Evolutionary conservation across 2,113 vertebrate genomes (phyloP).

Genomic region (Ptilorrhoa leucosticta): DNA sequence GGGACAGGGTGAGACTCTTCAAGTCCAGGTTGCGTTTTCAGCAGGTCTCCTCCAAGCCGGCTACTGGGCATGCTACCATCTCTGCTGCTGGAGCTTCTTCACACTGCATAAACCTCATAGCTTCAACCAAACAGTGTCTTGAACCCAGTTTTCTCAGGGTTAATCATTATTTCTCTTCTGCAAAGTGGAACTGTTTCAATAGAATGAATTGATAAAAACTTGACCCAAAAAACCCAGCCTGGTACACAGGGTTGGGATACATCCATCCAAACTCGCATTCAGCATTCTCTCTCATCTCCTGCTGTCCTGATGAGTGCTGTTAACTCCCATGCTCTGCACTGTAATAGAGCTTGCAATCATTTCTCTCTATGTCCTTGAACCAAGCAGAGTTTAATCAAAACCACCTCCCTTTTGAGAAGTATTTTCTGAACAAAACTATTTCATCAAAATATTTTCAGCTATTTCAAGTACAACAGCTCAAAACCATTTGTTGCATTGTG

Average conservation of each 20-base stretch:
- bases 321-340: background rate
- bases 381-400: background rate
- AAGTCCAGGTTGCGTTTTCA: background rate
- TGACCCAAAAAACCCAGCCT: background rate
- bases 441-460: slow-evolving; percentile 12
- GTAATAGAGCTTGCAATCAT: background rate
- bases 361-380: background rate
- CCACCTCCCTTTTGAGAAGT: background rate
- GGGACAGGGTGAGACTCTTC: background rate
- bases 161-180: background rate
- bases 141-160: background rate
- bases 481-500: background rate
- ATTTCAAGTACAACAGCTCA: slow-evolving; percentile 2
- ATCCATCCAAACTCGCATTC: background rate
- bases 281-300: background rate
- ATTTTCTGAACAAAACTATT: slow-evolving; percentile 4
- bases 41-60: background rate
- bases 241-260: background rate
- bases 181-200: background rate
- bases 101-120: background rate
- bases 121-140: background rate
- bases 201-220: background rate
- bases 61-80: background rate
- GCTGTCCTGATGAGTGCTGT: background rate
- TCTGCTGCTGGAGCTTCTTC: background rate